These are phyloP conservation scores for Danaus chrysippus DNA, from an alignment of 2,888 invertebrate genomes.

Conservation along the genomic window DNA sequence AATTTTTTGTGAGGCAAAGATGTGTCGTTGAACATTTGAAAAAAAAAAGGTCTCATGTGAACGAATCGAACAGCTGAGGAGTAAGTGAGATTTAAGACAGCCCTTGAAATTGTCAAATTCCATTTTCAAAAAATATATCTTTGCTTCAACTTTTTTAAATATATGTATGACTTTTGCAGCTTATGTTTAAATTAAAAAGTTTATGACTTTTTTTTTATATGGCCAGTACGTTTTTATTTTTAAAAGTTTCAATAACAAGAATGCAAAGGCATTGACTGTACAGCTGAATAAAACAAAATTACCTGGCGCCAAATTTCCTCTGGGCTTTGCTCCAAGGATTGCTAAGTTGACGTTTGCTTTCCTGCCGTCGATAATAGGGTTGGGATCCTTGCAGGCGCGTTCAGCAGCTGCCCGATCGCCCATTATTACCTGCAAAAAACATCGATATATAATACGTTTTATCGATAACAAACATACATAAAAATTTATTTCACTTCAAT, in stretches of 20 bases:
- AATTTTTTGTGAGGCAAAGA: slow-evolving; percentile 57
- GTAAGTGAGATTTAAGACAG: slow-evolving; percentile 30
- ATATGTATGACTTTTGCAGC: too few relatives aligned
- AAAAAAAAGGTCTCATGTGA: slow-evolving; percentile 54
- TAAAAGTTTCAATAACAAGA: too few relatives aligned
- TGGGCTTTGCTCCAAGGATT: slow-evolving; percentile 97
- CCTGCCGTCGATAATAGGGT: slow-evolving; percentile 98
- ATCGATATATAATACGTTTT: not conserved
- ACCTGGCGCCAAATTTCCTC: slow-evolving; percentile 92
- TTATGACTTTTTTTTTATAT: too few relatives aligned
- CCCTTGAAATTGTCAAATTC: not conserved
- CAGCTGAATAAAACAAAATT: slow-evolving; percentile 34
- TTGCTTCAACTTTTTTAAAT: too few relatives aligned
- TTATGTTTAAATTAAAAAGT: too few relatives aligned
- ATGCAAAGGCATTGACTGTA: too few relatives aligned
- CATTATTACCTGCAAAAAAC: slow-evolving; percentile 94
- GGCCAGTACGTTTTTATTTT: too few relatives aligned
- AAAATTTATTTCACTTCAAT: not conserved
- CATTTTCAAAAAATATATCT: too few relatives aligned
- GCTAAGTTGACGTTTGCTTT: slow-evolving; percentile 99
- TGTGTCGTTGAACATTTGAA: slow-evolving; percentile 35
- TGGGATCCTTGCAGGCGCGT: slow-evolving; percentile 97
- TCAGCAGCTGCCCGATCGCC: slow-evolving; percentile 96
- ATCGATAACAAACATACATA: not conserved
- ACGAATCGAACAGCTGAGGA: slow-evolving; percentile 57